Evolutionary conservation across 2,797 vertebrate genomes (phyloP).

Genomic region (Lithobates sylvaticus): DNA sequence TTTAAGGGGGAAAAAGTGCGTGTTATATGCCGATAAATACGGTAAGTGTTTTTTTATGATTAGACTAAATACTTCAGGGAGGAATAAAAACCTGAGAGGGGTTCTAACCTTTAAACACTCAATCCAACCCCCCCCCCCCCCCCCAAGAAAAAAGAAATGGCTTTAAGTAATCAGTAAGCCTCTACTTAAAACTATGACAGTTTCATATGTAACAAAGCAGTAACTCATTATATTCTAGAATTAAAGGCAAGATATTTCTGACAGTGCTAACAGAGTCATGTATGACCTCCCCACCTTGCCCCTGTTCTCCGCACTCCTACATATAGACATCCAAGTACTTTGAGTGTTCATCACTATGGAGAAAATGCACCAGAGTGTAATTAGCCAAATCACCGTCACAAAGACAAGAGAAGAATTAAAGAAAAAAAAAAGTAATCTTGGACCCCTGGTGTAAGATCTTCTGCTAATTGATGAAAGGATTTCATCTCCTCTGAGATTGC

Average conservation of each 20-base stretch:
- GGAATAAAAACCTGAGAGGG: no score
- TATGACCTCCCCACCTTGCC: not conserved
- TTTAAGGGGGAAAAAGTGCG: no score
- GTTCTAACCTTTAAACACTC: no score
- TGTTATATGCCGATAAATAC: no score
- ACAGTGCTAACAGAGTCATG: not conserved
- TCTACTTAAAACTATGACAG: no score
- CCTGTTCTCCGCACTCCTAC: not conserved
- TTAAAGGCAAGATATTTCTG: not conserved
- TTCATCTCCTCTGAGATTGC: not conserved
- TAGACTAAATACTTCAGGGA: no score
- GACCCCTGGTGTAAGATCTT: not conserved
- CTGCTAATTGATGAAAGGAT: slow-evolving; percentile 25
- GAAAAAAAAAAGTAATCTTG: not conserved
- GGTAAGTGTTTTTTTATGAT: no score
- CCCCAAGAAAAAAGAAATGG: no score
- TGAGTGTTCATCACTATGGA: not conserved
- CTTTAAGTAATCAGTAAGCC: no score
- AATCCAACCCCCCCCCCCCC: no score
- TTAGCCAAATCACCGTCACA: not conserved
- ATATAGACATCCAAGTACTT: not conserved
- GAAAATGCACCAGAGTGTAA: slow-evolving; percentile 7
- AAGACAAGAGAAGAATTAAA: not conserved
- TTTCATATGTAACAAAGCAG: no score
- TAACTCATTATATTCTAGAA: no score